Evolutionary conservation across 1,140 invertebrate species (phyloP).

Genomic region (Berghia stephanieae): DNA sequence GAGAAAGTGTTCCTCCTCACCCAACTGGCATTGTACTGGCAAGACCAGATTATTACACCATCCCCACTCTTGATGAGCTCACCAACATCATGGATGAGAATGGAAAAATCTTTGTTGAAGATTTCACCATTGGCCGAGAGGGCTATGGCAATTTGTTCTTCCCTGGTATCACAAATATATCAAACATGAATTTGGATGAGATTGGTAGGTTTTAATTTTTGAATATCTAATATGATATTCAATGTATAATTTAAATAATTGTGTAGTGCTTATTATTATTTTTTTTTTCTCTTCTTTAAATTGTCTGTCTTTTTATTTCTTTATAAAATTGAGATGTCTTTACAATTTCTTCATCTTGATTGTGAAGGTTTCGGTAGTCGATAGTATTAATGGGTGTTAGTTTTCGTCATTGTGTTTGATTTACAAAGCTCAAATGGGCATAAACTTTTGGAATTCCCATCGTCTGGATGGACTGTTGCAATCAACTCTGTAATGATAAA

Average conservation of each 20-base stretch:
- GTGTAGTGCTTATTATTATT: not conserved
- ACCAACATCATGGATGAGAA: conserved; percentile 73
- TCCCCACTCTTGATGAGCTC: conserved; percentile 83
- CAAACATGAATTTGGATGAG: conserved; percentile 87
- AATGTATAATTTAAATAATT: not conserved
- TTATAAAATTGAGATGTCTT: not conserved
- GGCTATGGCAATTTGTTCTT: conserved; percentile 95
- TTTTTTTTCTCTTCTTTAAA: not conserved
- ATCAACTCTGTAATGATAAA: too few relatives aligned
- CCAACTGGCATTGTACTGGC: conserved; percentile 67
- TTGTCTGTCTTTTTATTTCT: not conserved
- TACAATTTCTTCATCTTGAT: not conserved
- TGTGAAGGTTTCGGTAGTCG: too few relatives aligned
- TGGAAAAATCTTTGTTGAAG: conserved; percentile 86
- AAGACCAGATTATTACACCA: conserved; percentile 85
- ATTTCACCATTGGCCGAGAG: conserved; percentile 88
- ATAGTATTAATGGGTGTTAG: too few relatives aligned
- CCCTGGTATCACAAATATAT: conserved; percentile 82
- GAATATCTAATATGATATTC: not conserved
- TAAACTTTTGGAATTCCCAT: too few relatives aligned
- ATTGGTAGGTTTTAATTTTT: conserved; percentile 71
- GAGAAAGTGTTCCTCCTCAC: conserved; percentile 61
- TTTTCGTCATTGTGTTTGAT: too few relatives aligned
- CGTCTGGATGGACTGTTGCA: too few relatives aligned
- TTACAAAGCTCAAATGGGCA: too few relatives aligned